phyloP scores from a whole-genome alignment of 2,113 vertebrate species.

The Proterorhinus semilunaris region DNA sequence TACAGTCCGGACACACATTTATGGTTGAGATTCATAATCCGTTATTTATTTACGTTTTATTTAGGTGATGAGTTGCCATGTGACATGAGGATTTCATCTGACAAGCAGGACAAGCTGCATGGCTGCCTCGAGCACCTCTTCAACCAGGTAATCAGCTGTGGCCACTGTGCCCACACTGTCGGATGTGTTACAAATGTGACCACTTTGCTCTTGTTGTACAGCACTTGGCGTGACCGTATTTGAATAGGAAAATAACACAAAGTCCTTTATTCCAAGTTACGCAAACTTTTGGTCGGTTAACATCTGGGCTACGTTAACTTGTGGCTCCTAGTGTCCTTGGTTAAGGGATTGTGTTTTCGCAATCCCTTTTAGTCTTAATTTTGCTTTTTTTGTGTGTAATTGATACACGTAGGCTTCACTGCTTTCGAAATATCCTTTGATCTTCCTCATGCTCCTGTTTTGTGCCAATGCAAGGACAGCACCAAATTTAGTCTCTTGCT shows the following conservation, averaged over 20 bases:
- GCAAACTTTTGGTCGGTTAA: slow-evolving; percentile 22
- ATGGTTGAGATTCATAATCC: background rate
- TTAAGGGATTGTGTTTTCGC: slow-evolving; percentile 28
- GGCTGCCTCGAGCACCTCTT: slow-evolving; percentile 98
- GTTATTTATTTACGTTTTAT: background rate
- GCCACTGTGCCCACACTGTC: background rate
- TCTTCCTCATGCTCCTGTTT: slow-evolving; percentile 14
- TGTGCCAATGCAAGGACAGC: slow-evolving; percentile 17
- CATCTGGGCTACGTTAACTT: slow-evolving; percentile 60
- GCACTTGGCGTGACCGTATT: background rate
- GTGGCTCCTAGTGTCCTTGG: slow-evolving; percentile 32
- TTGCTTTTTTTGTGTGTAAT: background rate
- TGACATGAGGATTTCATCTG: slow-evolving; percentile 94
- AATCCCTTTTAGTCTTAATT: slow-evolving; percentile 2
- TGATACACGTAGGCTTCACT: slow-evolving; percentile 8
- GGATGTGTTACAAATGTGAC: background rate
- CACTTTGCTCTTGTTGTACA: background rate
- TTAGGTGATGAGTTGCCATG: slow-evolving; percentile 93
- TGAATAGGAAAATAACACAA: background rate
- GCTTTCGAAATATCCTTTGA: slow-evolving; percentile 12
- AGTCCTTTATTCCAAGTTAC: slow-evolving; percentile 7
- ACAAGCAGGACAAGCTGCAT: slow-evolving; percentile 98
- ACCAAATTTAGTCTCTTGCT: no score
- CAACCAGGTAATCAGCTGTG: slow-evolving; percentile 83
- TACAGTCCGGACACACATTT: no score